These are phyloP conservation scores for Archaeoteleia sp. DNA, from an alignment of 2,888 invertebrate genomes.

Conservation along the genomic window DNA sequence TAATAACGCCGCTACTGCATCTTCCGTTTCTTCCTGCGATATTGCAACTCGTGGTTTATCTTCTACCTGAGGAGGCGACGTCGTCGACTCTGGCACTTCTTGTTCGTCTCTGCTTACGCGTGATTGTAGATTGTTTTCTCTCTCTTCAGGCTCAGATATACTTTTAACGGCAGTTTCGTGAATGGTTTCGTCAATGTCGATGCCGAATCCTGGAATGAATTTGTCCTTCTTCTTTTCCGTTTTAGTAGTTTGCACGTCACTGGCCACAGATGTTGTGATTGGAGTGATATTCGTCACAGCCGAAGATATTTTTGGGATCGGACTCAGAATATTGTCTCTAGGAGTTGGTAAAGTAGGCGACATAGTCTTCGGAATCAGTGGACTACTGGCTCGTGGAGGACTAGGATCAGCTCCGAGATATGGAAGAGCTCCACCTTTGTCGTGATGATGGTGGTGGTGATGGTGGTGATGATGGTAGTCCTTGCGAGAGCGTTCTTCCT, in stretches of 20 bases:
- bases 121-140: slow-evolving; percentile 66
- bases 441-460: slow-evolving; percentile 68
- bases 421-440: slow-evolving; percentile 64
- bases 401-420: slow-evolving; percentile 77
- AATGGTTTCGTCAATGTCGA: slow-evolving; percentile 81
- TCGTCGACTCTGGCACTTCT: slow-evolving; percentile 74
- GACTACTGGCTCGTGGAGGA: slow-evolving; percentile 77
- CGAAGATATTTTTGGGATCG: slow-evolving; percentile 78
- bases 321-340: slow-evolving; percentile 74
- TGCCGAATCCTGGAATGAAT: slow-evolving; percentile 82
- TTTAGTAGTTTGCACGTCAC: slow-evolving; percentile 56
- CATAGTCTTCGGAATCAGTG: slow-evolving; percentile 64
- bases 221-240: slow-evolving; percentile 77
- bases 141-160: slow-evolving; percentile 78
- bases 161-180: slow-evolving; percentile 88
- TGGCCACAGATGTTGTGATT: slow-evolving; percentile 55
- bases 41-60: slow-evolving; percentile 89
- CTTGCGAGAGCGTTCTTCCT: slow-evolving; percentile 84
- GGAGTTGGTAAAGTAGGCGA: slow-evolving; percentile 67
- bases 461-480: slow-evolving; percentile 82
- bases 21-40: slow-evolving; percentile 94
- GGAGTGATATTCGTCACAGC: slow-evolving; percentile 65
- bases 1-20: slow-evolving; percentile 90
- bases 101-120: slow-evolving; percentile 63
- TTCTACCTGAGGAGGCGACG: slow-evolving; percentile 79